Percentiles rank a stretch among this genome's conserved stretches.
Evolutionary conservation across 2,888 invertebrate species (phyloP).

Genomic region (Allophyes oxyacanthae): DNA sequence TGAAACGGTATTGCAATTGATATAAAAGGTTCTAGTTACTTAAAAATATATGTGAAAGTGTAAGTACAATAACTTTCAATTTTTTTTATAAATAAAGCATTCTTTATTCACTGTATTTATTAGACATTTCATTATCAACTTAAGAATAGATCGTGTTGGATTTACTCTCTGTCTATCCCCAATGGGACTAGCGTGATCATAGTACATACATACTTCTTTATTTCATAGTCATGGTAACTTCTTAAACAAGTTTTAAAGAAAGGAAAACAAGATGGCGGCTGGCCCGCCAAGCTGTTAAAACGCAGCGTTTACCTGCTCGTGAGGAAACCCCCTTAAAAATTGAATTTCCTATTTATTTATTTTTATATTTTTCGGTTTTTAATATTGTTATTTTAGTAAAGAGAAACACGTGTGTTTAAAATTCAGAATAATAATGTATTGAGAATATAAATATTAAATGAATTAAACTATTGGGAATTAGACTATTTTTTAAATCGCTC

Average conservation of each 20-base stretch:
- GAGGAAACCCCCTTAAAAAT: conserved; percentile 58
- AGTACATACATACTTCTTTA: background rate
- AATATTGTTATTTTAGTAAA: conserved; percentile 48
- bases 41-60: conserved; percentile 2
- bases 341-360: conserved; percentile 66
- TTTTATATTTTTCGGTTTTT: conserved; percentile 54
- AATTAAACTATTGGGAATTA: conserved; percentile 9
- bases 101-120: too few species aligned
- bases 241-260: conserved; percentile 15
- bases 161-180: too few species aligned
- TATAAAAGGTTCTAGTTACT: conserved; percentile 7
- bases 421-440: conserved; percentile 45
- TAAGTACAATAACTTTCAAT: background rate
- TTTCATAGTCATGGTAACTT: background rate
- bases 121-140: too few species aligned
- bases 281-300: conserved; percentile 56
- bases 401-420: conserved; percentile 16
- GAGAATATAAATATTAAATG: conserved; percentile 28
- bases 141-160: too few species aligned
- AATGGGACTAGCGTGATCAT: background rate
- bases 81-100: background rate
- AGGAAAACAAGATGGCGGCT: conserved; percentile 54
- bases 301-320: conserved; percentile 65
- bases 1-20: too few species aligned
- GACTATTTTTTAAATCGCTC: conserved; percentile 1